Percentiles rank a stretch among this genome's conserved stretches.
Conservation (phyloP, 1,140 invertebrate genomes). For the Delia radicum region DNA sequence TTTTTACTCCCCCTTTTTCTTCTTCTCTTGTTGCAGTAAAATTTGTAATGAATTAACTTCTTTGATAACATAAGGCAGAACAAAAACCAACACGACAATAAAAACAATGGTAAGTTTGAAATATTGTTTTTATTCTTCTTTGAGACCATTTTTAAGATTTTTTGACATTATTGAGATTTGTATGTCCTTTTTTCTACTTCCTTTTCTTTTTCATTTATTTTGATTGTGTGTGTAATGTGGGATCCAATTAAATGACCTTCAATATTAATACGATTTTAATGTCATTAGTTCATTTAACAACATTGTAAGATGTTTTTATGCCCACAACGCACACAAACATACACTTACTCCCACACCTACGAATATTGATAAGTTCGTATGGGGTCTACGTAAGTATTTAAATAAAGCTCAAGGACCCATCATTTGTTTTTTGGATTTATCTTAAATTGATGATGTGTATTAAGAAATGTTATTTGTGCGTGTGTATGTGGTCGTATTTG, state of each 20-base stretch:
- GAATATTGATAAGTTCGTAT: neutral
- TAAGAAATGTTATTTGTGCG: neutral
- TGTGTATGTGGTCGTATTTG: too few relatives aligned
- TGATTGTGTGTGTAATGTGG: neutral
- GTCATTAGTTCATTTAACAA: neutral
- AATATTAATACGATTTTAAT: slow-evolving; percentile 5
- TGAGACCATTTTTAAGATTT: neutral
- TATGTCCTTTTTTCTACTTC: neutral
- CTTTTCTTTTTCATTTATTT: neutral
- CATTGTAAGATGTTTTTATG: neutral
- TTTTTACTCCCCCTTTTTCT: too few relatives aligned
- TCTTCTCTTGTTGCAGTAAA: neutral
- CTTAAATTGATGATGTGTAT: neutral
- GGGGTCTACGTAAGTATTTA: neutral
- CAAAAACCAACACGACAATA: neutral
- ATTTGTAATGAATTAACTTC: neutral
- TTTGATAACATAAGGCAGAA: neutral
- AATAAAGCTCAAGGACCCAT: neutral
- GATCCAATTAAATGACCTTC: neutral
- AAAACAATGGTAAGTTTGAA: neutral
- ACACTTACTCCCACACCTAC: neutral
- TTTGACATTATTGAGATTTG: neutral
- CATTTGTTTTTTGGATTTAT: neutral
- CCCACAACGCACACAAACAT: too few relatives aligned
- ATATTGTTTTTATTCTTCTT: neutral